Evolutionary conservation across 1,140 invertebrate genomes (phyloP), one percentile per base, ranked within the genome.

Genomic region (Subanguina moxae): DNA sequence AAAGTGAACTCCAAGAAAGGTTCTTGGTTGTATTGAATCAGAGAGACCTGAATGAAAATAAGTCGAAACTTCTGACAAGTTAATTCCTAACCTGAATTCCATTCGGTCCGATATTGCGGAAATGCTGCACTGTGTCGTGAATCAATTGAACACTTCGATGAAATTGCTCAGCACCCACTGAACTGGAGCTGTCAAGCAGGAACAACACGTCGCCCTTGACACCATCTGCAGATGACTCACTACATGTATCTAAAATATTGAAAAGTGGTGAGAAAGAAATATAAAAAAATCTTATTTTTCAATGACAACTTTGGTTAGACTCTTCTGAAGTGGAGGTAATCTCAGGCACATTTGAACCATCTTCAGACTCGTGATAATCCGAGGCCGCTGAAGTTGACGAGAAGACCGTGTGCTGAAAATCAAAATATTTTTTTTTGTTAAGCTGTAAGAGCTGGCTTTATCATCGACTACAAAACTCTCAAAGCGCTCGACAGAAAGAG

Each of bases 1-100:
- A 78, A 76, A 13, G 77, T 79, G 62, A 78, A 78, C 61, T 78
- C 77, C 61, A 78, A 64, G 42, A 68, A 78, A 9, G 77, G 77
- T 28, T 78, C 78, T 52, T 64, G 43, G 52, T 74, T 78, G 57
- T 68, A 80, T 68, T 78, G 77, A 3, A 78, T 67, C 38, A 78
- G 58, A 11, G 78, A 82, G 15, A 78, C 66, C 77, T 76, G 42
- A 57, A 76, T 65, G 56, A 15, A 3, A 7, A 32, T 61, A 5
- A 19, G 38, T 56, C 19, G 62, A 8, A 62, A 65, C n/a, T 57
- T 57, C 19, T 7, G 19, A 9, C 3, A 19, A 57, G 32, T n/a
- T 21, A 68, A 25, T 67, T 32, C 25, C 64, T 45, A 17, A 76
- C 74, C 68, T 78, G 76, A 42, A 76, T 59, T 48, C 77, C 77